Percentiles rank a stretch among this genome's conserved stretches.
These are phyloP conservation scores for Dolichopus griseipennis DNA, from an alignment of 2,888 invertebrate species.

Conservation along the genomic window DNA sequence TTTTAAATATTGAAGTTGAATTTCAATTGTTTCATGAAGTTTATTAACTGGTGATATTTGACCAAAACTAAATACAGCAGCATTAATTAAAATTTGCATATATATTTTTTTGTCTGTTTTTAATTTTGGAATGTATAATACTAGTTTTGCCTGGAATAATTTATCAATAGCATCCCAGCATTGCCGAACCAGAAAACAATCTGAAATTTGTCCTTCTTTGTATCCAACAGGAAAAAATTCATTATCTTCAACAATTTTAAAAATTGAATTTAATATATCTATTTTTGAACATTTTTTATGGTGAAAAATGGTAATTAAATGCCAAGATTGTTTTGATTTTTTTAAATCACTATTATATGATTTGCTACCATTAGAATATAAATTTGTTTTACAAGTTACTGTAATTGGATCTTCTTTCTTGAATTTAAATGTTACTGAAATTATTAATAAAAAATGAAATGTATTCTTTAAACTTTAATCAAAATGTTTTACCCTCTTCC, in stretches of 20 bases:
- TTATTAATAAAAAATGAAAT: no score
- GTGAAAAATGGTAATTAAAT: constrained; percentile 14
- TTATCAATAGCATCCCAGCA: constrained; percentile 17
- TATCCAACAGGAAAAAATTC: constrained; percentile 21
- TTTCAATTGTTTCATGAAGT: constrained; percentile 16
- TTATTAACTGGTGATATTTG: constrained; percentile 21
- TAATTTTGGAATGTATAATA: constrained; percentile 10
- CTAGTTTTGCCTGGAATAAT: constrained; percentile 14
- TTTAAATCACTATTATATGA: background rate
- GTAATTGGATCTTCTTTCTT: no score
- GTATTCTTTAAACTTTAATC: no score
- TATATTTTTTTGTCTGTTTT: background rate
- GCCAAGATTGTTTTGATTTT: constrained; percentile 13
- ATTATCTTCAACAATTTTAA: constrained; percentile 12
- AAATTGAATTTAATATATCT: constrained; percentile 18
- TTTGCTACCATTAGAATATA: no score
- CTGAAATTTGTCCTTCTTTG: constrained; percentile 11
- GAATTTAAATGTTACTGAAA: no score
- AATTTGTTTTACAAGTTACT: no score
- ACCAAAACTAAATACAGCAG: constrained; percentile 17
- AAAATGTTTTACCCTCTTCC: no score
- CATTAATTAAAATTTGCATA: constrained; percentile 15
- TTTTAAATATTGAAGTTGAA: constrained; percentile 14
- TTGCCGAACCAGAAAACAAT: constrained; percentile 18
- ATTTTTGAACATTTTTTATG: constrained; percentile 12